Base-by-base conservation (phyloP, 2,888 invertebrate genomes). In the Cheilosia impressa region DNA sequence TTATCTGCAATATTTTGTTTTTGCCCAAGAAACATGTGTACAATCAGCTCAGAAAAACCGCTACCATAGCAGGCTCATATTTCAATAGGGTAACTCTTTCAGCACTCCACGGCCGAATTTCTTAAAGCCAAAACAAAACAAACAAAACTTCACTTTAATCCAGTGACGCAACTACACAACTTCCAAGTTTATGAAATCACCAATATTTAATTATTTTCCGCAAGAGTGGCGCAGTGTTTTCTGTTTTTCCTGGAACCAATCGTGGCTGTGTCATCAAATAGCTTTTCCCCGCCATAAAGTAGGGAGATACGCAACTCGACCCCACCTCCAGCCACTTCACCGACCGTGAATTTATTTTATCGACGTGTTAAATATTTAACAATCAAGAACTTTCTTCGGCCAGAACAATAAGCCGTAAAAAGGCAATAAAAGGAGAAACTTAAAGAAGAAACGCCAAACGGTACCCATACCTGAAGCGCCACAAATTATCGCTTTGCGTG, bases 401-500 rank as follows among this genome's bases (percentile, higher is more conserved):
- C 24, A 27, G 19, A 45, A 53, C 24, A 62, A 15, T 52, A 50
- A 34, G 43, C 63, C 50, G 57, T 58, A 62, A n/a, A 55, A 63
- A 75, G 68, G 62, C 63, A 57, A 71, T 81, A 81, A 60, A 62
- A 63, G 43, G 55, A 7, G 19, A 50, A 57, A 76, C 63, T 68
- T 76, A 38, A 63, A 57, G 34, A 31, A 10, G 17, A 76, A 62
- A 50, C 24, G 10, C 45, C 57, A 41, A 62, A 57, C 24, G 10
- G 9, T 66, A 19, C 22, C 41, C 19, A 38, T 50, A 34, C 65
- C 9, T 53, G 55, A 41, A 62, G 58, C 17, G 65, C 34, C 53
- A 69, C 65, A 84, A 84, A 80, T 80, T 75, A 66, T 75, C 58
- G 60, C 60, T 47, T 84, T 80, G 84, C 84, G 84, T 80, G 84